Conservation (phyloP, 2,797 vertebrate species). For the Pyrocephalus nanus region DNA sequence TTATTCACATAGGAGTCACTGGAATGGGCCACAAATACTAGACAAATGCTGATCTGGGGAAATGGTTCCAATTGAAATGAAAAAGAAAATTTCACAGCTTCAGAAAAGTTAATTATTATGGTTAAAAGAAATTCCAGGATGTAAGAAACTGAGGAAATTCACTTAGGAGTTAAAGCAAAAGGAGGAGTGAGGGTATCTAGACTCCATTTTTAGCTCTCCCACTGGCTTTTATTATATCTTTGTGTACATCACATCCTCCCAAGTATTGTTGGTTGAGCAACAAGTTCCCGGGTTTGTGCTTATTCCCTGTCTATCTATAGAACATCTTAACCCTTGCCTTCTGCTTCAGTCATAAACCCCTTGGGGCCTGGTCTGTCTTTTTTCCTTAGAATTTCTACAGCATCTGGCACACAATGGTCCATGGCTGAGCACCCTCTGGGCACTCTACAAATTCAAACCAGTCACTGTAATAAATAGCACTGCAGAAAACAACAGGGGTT, state of each 20-base stretch:
- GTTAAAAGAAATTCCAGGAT: background rate
- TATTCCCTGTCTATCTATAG: background rate
- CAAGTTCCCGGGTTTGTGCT: background rate
- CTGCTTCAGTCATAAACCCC: background rate
- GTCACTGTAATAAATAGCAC: background rate
- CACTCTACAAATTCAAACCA: background rate
- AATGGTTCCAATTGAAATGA: background rate
- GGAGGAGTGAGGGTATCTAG: background rate
- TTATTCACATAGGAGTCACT: background rate
- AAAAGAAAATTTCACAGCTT: background rate
- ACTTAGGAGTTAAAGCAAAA: background rate
- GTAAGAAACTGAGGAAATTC: background rate
- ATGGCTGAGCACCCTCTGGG: background rate
- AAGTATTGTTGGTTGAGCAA: background rate
- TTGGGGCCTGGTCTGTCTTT: background rate
- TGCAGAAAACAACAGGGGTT: background rate
- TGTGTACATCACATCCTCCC: background rate
- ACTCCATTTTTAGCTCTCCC: background rate
- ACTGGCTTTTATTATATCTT: background rate
- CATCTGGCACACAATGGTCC: background rate
- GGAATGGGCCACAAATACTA: background rate
- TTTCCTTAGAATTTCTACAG: background rate
- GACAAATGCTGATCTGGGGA: background rate
- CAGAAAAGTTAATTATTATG: background rate
- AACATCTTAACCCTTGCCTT: background rate